Evolutionary conservation across 35 echinoderm and acorn worm species (phyloP).

Genomic region (Ophiothrix spiculata): DNA sequence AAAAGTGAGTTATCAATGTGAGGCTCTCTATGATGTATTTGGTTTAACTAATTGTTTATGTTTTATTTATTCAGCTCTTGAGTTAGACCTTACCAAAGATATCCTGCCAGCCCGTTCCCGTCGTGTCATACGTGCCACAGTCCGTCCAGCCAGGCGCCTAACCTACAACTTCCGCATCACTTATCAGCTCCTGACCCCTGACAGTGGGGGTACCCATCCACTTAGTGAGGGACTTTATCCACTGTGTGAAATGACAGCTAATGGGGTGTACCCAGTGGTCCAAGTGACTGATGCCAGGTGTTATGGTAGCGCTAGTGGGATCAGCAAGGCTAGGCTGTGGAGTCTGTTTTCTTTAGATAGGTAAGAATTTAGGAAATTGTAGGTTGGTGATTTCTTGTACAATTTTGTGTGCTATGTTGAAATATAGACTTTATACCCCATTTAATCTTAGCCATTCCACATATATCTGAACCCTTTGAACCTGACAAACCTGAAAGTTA

Average conservation of each 20-base stretch:
- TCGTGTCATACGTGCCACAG: conserved; percentile 57
- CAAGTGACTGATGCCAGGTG: conserved; percentile 95
- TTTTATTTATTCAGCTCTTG: too few relatives aligned
- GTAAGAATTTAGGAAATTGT: too few relatives aligned
- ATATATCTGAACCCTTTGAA: too few relatives aligned
- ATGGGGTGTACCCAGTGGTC: conserved; percentile 82
- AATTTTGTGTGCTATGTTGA: too few relatives aligned
- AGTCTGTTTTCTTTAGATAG: conserved; percentile 90
- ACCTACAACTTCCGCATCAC: conserved; percentile 70
- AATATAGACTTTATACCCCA: too few relatives aligned
- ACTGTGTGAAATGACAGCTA: conserved; percentile 64
- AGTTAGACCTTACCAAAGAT: conserved; percentile 41
- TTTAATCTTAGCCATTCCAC: too few relatives aligned
- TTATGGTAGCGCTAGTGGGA: conserved; percentile 92
- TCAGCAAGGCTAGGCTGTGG: conserved; percentile 97
- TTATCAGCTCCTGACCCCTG: conserved; percentile 75
- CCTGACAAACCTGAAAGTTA: too few relatives aligned
- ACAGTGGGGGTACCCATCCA: background rate
- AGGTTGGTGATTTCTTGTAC: too few relatives aligned
- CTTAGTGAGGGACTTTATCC: conserved; percentile 29
- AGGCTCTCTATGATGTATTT: too few relatives aligned
- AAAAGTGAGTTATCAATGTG: too few relatives aligned
- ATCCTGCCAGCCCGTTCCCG: conserved; percentile 82
- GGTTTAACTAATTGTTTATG: too few relatives aligned
- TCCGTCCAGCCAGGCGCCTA: conserved; percentile 65